A percentile compares a stretch with the other conserved stretches of the same genome.
These are phyloP conservation scores for Orientallactaga bullata DNA, from an alignment of 2,113 vertebrate genomes.

Conservation along the genomic window DNA sequence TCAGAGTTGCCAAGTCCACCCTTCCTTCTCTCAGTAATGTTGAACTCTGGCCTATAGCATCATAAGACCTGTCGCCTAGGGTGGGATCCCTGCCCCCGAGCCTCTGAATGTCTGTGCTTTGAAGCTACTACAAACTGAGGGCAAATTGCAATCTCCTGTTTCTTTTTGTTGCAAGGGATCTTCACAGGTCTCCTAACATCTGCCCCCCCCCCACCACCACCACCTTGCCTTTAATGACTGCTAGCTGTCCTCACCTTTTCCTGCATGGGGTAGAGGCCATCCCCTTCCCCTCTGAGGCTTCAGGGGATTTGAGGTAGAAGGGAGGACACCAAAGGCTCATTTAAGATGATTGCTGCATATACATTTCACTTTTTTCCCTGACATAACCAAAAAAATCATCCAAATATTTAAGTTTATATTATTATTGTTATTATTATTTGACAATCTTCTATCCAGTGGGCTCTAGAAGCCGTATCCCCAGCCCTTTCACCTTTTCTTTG, in stretches of 20 bases:
- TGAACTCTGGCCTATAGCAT: constrained; percentile 88
- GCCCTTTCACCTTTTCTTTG: constrained; percentile 87
- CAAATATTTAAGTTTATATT: constrained; percentile 88
- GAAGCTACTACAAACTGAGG: constrained; percentile 89
- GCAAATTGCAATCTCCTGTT: constrained; percentile 88
- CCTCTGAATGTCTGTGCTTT: constrained; percentile 88
- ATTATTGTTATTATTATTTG: constrained; percentile 89
- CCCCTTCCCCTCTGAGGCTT: constrained; percentile 44
- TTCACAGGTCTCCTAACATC: constrained; percentile 82
- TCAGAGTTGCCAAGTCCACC: constrained; percentile 92
- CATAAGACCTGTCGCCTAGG: constrained; percentile 88
- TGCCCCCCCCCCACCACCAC: constrained; percentile 26
- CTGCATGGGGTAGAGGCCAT: constrained; percentile 24
- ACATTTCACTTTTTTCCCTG: constrained; percentile 77
- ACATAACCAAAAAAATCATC: constrained; percentile 79
- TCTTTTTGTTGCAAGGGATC: constrained; percentile 84
- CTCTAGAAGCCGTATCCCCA: constrained; percentile 86
- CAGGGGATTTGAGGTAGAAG: constrained; percentile 65
- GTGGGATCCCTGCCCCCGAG: constrained; percentile 78
- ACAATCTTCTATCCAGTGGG: constrained; percentile 88
- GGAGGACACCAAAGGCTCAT: constrained; percentile 64
- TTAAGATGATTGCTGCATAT: constrained; percentile 74
- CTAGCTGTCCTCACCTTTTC: background rate
- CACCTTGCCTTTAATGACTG: constrained; percentile 39
- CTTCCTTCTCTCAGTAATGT: constrained; percentile 85